Conservation (phyloP, 1,140 invertebrate genomes). For the Leucophenga varia region DNA sequence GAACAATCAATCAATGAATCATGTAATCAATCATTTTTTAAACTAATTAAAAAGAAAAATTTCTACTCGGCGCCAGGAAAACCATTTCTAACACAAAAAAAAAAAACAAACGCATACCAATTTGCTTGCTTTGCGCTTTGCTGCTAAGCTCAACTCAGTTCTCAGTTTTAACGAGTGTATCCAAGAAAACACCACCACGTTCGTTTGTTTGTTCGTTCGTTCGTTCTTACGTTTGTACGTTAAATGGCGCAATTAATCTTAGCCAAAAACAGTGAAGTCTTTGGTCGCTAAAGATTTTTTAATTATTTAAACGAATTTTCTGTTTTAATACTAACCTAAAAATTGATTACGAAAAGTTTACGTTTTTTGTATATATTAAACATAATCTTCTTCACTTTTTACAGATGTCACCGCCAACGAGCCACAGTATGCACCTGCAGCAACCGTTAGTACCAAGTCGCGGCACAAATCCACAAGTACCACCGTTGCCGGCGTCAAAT, state of each 20-base stretch:
- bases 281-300: too few species aligned
- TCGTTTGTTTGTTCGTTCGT: too few species aligned
- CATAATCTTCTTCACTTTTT: conserved; percentile 31
- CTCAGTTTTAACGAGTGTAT: neutral
- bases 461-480: conserved; percentile 20
- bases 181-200: too few species aligned
- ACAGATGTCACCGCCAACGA: conserved; percentile 60
- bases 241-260: too few species aligned
- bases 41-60: neutral
- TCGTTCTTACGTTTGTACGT: too few species aligned
- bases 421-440: conserved; percentile 39
- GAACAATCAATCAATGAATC: neutral
- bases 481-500: neutral
- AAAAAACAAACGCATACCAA: conserved; percentile 41
- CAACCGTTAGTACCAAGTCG: too few species aligned
- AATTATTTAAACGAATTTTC: too few species aligned
- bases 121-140: conserved; percentile 48
- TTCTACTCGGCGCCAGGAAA: conserved; percentile 20
- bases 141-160: conserved; percentile 31
- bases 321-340: too few species aligned
- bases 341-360: too few species aligned
- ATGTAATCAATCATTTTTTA: conserved; percentile 7
- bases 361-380: too few species aligned
- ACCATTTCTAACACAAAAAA: conserved; percentile 28
- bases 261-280: too few species aligned